Percentiles rank a stretch among this genome's conserved stretches.
phyloP scores from a whole-genome alignment of 2,113 vertebrate genomes.

The Pelmatolapia mariae region DNA sequence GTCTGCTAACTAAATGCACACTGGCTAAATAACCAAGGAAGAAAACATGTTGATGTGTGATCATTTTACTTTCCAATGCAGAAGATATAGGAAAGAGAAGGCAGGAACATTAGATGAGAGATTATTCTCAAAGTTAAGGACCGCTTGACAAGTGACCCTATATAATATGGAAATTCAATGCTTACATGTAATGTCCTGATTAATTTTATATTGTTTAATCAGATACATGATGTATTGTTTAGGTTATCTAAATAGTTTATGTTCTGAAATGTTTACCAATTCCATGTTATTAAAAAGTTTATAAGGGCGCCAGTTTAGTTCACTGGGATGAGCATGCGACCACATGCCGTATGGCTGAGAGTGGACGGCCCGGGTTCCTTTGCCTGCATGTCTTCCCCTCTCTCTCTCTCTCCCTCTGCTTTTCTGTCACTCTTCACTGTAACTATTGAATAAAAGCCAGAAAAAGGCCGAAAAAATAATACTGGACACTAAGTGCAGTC shows the following conservation, averaged over 20 bases:
- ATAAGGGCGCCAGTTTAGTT: neutral
- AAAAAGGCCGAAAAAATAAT: neutral
- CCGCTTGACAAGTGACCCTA: neutral
- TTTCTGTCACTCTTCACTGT: neutral
- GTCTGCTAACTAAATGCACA: neutral
- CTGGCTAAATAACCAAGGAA: neutral
- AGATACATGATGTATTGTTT: fast-evolving
- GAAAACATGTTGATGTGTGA: neutral
- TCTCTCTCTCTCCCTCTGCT: neutral
- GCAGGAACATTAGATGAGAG: neutral
- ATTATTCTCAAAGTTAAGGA: neutral
- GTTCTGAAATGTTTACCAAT: neutral
- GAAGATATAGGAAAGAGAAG: neutral
- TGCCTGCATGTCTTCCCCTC: neutral
- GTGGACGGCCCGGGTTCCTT: neutral
- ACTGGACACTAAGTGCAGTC: neutral
- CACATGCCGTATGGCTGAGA: neutral
- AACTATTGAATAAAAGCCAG: neutral
- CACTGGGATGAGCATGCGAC: neutral
- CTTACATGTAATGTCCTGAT: neutral
- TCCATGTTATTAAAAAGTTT: neutral
- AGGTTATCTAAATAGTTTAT: neutral
- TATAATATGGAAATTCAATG: neutral
- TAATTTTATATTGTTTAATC: neutral
- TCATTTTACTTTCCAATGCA: neutral